Base-by-base conservation (phyloP, 2,113 vertebrate species). In the Ailuropoda melanoleuca region DNA sequence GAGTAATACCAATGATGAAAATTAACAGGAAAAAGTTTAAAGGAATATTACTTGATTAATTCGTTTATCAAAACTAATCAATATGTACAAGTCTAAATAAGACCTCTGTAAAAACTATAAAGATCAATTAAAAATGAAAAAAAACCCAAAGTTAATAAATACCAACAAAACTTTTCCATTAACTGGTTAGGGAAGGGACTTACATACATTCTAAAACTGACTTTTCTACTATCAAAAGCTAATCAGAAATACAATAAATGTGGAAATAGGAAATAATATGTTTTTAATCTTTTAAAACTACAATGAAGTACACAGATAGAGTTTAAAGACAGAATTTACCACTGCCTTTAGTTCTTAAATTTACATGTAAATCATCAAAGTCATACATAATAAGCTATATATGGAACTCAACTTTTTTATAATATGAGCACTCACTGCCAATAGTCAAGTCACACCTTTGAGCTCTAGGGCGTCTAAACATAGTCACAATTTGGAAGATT, bases 271-370 rank as follows among this genome's bases (percentile, higher is more conserved):
- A 66, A 70, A 48, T 31, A 70, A 37, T 19, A 82, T 0, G 29
- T 26, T 90, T 81, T 81, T 50, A n/a, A 75, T 64, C n/a, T 91
- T 92, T 81, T 64, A 50, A 80, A 91, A 92, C 34, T 68, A 48
- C 2, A 43, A 86, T 88, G 88, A 77, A 8, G 6, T 86, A 60
- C 74, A 34, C 29, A 89, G 75, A 72, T n/a, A n/a, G 58, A 70
- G 8, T 70, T 37, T 19, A 70, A 70, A 70, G n/a, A 68, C 34
- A 78, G 9, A 78, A 78, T 19, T 34, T 19, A 83, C 39, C 17
- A 84, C 18, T 26, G 80, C 34, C 43, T 84, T 94, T 94, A 70
- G n/a, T 92, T 82, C 53, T 62, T 77, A 96, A 75, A 87, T 83
- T 80, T 93, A 88, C 88, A 89, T n/a, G 88, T 15, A 72, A 48